phyloP scores from a whole-genome alignment of 2,113 vertebrate species.

The Emydocephalus ijimae region DNA sequence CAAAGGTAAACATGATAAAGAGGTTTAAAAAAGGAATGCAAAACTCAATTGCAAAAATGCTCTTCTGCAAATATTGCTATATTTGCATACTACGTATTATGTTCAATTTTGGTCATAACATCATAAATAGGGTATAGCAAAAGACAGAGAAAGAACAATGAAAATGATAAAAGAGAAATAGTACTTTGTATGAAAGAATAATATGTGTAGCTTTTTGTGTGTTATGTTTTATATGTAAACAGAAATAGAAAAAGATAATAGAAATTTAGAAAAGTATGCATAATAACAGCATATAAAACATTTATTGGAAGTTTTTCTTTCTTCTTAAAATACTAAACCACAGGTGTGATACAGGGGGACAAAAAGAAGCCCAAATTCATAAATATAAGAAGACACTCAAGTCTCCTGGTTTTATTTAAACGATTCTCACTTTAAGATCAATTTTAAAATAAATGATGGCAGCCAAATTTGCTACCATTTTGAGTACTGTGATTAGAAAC shows the following conservation, averaged over 20 bases:
- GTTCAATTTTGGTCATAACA: not conserved
- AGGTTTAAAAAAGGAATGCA: not conserved
- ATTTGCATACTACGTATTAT: not conserved
- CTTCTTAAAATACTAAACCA: not conserved
- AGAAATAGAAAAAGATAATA: not conserved
- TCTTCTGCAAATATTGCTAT: not conserved
- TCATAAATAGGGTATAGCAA: not conserved
- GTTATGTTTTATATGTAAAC: not conserved
- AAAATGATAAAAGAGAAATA: not conserved
- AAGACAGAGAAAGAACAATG: not conserved
- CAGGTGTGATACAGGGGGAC: not conserved
- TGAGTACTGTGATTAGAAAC: not conserved
- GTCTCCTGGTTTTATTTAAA: not conserved
- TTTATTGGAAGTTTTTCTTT: not conserved
- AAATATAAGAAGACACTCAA: not conserved
- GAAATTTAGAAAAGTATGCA: not conserved
- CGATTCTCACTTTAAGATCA: not conserved
- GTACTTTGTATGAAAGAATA: not conserved
- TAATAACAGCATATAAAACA: not conserved
- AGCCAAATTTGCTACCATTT: not conserved
- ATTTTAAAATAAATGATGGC: not conserved
- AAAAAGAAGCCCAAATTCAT: not conserved
- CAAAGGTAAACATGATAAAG: not conserved
- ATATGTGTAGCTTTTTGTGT: not conserved
- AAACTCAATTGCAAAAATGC: not conserved